phyloP scores from a whole-genome alignment of 2,888 invertebrate species.

The Limnephilus lunatus region DNA sequence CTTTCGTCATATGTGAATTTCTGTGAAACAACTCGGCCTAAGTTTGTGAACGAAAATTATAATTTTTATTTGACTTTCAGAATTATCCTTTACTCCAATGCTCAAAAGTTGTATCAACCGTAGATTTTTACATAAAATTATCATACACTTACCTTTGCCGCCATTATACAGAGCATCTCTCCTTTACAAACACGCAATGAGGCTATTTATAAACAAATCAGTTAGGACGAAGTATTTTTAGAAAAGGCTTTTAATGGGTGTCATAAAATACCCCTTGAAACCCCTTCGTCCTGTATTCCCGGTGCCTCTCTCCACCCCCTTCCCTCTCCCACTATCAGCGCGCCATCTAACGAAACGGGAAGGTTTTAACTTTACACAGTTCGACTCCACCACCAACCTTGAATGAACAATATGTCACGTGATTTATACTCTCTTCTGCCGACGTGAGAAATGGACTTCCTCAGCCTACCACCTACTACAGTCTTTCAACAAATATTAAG shows the following conservation, averaged over 20 bases:
- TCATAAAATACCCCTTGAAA: not conserved
- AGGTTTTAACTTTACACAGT: slow-evolving; percentile 23
- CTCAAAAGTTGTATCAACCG: not conserved
- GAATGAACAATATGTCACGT: slow-evolving; percentile 44
- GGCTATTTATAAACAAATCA: not conserved
- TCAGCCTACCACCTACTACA: not conserved
- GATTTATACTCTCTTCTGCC: slow-evolving; percentile 28
- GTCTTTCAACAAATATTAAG: no score
- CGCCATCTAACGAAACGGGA: not conserved
- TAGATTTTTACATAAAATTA: not conserved
- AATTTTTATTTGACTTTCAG: no score
- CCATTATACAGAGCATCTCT: not conserved
- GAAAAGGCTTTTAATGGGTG: not conserved
- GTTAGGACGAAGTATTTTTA: not conserved
- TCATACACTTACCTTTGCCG: not conserved
- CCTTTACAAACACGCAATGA: not conserved
- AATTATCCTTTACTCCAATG: no score
- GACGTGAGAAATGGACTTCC: slow-evolving; percentile 31
- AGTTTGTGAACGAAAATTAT: no score
- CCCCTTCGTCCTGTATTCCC: not conserved
- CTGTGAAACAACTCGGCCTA: no score
- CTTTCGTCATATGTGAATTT: no score
- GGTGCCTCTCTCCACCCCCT: not conserved
- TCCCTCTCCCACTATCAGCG: not conserved
- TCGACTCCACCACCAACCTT: slow-evolving; percentile 14